phyloP scores from a whole-genome alignment of 1,140 invertebrate genomes.

The Meloidogyne hapla region DNA sequence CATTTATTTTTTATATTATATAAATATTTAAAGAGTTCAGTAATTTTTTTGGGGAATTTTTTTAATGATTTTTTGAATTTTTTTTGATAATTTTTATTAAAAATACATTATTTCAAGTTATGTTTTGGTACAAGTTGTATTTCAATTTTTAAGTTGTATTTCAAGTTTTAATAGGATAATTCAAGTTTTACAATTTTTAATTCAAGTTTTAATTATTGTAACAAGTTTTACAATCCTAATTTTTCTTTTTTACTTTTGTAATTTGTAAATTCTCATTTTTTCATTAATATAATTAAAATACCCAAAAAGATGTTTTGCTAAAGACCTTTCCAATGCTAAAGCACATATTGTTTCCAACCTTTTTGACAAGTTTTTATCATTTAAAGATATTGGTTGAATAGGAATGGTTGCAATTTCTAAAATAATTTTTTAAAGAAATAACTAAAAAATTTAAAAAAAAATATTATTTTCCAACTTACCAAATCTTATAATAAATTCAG shows the following conservation, averaged over 20 bases:
- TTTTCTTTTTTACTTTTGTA: too few species aligned
- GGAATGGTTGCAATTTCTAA: constrained; percentile 4
- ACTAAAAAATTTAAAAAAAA: not conserved
- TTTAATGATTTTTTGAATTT: too few species aligned
- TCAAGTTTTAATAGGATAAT: too few species aligned
- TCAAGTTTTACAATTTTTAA: too few species aligned
- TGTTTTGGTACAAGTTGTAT: too few species aligned
- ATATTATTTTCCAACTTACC: not conserved
- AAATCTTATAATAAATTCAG: not conserved
- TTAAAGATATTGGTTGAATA: not conserved
- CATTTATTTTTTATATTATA: not conserved
- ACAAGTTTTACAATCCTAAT: too few species aligned
- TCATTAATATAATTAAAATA: not conserved
- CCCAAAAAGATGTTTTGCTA: constrained; percentile 19
- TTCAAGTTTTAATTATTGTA: too few species aligned
- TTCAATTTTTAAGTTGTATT: too few species aligned
- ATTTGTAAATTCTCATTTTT: too few species aligned
- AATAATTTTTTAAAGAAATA: not conserved
- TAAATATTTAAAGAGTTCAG: not conserved
- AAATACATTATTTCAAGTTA: too few species aligned
- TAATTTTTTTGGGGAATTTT: not conserved
- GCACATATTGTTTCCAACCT: constrained; percentile 20
- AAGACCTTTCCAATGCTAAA: not conserved
- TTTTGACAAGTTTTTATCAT: not conserved
- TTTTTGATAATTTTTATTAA: too few species aligned